Conservation (phyloP, 2,888 invertebrate genomes). For the Luperina testacea region DNA sequence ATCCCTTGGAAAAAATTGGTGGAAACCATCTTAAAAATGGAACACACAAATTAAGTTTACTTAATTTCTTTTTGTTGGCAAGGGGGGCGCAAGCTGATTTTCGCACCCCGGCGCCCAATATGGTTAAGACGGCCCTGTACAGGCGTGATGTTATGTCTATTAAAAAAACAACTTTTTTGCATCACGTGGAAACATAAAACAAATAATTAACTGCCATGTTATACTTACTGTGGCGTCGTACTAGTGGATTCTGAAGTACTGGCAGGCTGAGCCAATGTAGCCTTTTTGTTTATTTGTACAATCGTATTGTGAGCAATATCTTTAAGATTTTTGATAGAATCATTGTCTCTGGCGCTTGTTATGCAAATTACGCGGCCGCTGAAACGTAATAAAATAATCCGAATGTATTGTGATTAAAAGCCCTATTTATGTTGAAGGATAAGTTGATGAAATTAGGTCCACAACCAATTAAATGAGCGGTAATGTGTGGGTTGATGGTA, state of each 20-base stretch:
- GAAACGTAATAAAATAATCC: conserved; percentile 79
- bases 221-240: conserved; percentile 74
- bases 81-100: too few relatives aligned
- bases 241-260: conserved; percentile 73
- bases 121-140: too few relatives aligned
- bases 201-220: neutral
- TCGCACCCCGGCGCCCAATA: too few relatives aligned
- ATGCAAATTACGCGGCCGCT: conserved; percentile 97
- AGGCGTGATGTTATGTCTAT: neutral
- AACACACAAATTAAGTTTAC: too few relatives aligned
- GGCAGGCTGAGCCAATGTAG: conserved; percentile 71
- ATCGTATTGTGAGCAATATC: conserved; percentile 96
- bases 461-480: too few relatives aligned
- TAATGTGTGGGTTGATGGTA: too few relatives aligned
- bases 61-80: too few relatives aligned
- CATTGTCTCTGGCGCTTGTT: conserved; percentile 96
- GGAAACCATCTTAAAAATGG: too few relatives aligned
- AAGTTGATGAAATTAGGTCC: neutral
- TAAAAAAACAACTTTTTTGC: neutral
- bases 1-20: too few relatives aligned
- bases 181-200: neutral
- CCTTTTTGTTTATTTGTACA: conserved; percentile 93
- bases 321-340: conserved; percentile 95
- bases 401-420: neutral
- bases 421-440: neutral